Conservation (phyloP, 2,797 vertebrate species). For the Falco naumanni region DNA sequence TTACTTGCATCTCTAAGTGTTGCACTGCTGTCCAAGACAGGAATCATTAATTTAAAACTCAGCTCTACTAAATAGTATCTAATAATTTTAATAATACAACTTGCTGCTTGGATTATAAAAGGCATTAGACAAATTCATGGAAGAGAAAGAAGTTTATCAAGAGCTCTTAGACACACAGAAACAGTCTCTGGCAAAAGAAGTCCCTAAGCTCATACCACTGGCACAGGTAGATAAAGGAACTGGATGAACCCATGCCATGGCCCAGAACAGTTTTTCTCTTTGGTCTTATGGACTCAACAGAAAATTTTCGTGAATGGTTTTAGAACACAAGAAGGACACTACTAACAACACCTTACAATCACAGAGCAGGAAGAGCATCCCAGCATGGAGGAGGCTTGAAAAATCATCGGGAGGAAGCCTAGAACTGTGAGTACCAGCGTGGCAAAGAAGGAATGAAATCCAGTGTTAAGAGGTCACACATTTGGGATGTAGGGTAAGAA, state of each 20-base stretch:
- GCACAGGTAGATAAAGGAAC: not conserved
- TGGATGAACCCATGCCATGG: not conserved
- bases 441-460: not conserved
- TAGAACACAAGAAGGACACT: not conserved
- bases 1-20: not conserved
- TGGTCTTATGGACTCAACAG: not conserved
- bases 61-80: not conserved
- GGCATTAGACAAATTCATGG: not conserved
- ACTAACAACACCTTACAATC: not conserved
- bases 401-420: not conserved
- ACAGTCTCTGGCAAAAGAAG: not conserved
- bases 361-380: not conserved
- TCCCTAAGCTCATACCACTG: not conserved
- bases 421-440: not conserved
- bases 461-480: not conserved
- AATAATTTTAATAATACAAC: not conserved
- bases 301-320: not conserved
- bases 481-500: rapidly evolving
- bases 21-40: not conserved
- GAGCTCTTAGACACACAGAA: not conserved
- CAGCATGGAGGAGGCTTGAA: not conserved
- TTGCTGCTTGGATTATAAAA: not conserved
- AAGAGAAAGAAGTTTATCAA: not conserved
- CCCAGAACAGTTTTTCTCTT: not conserved
- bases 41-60: not conserved